Conservation (phyloP, 2,113 vertebrate species). For the Capreolus pygargus region DNA sequence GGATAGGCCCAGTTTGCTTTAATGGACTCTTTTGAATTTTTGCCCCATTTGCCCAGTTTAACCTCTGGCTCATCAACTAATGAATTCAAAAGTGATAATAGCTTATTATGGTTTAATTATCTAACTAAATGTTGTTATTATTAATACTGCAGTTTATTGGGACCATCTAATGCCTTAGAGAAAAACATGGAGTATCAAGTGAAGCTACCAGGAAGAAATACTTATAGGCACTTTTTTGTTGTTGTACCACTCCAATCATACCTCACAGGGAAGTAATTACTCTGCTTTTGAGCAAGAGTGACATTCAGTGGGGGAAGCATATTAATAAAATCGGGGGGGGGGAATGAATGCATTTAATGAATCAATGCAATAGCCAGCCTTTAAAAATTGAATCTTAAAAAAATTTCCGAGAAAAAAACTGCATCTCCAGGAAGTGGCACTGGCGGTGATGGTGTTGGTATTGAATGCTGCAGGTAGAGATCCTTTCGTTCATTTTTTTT, state of each 20-base stretch:
- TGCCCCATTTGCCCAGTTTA: slow-evolving; percentile 31
- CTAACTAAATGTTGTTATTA: neutral
- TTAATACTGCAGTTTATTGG: slow-evolving; percentile 25
- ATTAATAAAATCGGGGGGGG: neutral
- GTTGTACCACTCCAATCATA: neutral
- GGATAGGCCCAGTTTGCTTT: neutral
- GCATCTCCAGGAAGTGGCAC: neutral
- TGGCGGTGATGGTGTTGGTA: neutral
- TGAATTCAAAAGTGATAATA: slow-evolving; percentile 52
- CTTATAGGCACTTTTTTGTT: neutral
- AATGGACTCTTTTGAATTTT: neutral
- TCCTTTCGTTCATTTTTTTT: neutral
- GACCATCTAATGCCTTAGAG: slow-evolving; percentile 41
- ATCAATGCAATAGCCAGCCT: neutral
- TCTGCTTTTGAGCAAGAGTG: neutral
- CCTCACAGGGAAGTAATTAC: neutral
- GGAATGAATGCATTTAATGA: neutral
- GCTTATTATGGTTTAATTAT: slow-evolving; percentile 46
- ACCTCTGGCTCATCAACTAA: slow-evolving; percentile 28
- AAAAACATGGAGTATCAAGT: neutral
- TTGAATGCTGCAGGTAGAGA: neutral
- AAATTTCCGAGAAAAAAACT: neutral
- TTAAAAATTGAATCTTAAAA: neutral
- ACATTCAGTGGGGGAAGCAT: neutral
- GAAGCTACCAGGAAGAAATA: neutral